A percentile compares a stretch with the other conserved stretches of the same genome.
phyloP scores from a whole-genome alignment of 2,797 vertebrate species.

The Yasuhikotakia modesta region DNA sequence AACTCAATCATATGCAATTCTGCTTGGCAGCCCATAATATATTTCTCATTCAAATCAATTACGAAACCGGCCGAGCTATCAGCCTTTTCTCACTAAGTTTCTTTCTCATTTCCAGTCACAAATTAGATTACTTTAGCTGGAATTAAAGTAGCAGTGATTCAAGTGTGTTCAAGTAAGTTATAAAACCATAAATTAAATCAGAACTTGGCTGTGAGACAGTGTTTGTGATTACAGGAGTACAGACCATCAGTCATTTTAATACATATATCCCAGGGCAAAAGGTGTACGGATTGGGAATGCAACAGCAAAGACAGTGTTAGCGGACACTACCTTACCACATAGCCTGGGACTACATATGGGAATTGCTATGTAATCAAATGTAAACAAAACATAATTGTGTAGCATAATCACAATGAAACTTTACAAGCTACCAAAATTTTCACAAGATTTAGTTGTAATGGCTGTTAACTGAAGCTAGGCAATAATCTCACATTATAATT shows the following conservation, averaged over 20 bases:
- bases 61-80: conserved; percentile 8
- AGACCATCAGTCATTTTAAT: neutral
- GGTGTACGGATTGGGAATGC: too few relatives aligned
- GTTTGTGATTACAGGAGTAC: conserved; percentile 14
- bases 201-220: conserved; percentile 2
- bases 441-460: too few relatives aligned
- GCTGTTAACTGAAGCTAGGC: too few relatives aligned
- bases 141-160: conserved; percentile 33
- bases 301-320: too few relatives aligned
- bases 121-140: conserved; percentile 33
- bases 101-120: conserved; percentile 18
- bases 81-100: neutral
- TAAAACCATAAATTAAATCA: conserved; percentile 29
- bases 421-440: too few relatives aligned
- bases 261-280: too few relatives aligned
- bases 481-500: too few relatives aligned
- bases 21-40: conserved; percentile 24
- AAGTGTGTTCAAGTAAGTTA: neutral
- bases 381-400: too few relatives aligned
- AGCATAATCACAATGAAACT: too few relatives aligned
- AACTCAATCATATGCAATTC: conserved; percentile 44
- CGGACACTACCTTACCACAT: too few relatives aligned
- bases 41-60: conserved; percentile 22
- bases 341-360: too few relatives aligned
- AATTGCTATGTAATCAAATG: too few relatives aligned